Evolutionary conservation across 2,797 vertebrate genomes (phyloP), one percentile per base, ranked within the genome.

Genomic region (Aquila chrysaetos): DNA sequence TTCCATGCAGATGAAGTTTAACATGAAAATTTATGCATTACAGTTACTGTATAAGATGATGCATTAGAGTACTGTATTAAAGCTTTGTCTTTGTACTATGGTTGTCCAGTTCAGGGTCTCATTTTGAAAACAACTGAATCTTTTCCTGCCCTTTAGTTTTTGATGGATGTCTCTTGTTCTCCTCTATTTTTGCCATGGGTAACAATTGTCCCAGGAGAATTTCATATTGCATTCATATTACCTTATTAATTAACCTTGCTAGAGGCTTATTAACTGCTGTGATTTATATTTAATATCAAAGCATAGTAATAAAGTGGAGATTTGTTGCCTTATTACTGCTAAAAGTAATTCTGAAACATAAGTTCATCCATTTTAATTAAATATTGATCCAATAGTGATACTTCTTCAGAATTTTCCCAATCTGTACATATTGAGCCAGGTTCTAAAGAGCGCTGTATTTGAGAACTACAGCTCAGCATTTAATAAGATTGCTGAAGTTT

Each of bases 211-310:
- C 77, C 7, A 0, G 60, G 65, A 93, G 68, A 93, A 37, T 70
- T 43, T 74, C 15, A 22, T 65, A 27, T 69, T 87, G 90, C 67
- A 78, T 81, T 97, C 78, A 74, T 92, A 94, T 27, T 94, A 60
- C 69, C 68, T 95, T 92, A 75, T 93, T 96, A 88, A 89, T 97
- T 94, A 92, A 65, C 73, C 61, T 78, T 94, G 65, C 67, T 54
- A 72, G 33, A 93, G 57, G 49, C 60, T 92, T 91, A 64, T 73
- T 92, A 86, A 90, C 49, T 12, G 18, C 61, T 81, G 20, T 82
- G 94, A 95, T 81, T 82, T 88, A 68, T 95, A 65, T 92, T 96
- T 94, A 78, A 95, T 95, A 78, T 88, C 69, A 80, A 95, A 92
- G 63, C 76, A 49, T 15, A 67, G 41, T 88, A 57, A 63, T 63